These are phyloP conservation scores for Metaphire vulgaris DNA, from an alignment of 1,140 invertebrate species.

Conservation along the genomic window DNA sequence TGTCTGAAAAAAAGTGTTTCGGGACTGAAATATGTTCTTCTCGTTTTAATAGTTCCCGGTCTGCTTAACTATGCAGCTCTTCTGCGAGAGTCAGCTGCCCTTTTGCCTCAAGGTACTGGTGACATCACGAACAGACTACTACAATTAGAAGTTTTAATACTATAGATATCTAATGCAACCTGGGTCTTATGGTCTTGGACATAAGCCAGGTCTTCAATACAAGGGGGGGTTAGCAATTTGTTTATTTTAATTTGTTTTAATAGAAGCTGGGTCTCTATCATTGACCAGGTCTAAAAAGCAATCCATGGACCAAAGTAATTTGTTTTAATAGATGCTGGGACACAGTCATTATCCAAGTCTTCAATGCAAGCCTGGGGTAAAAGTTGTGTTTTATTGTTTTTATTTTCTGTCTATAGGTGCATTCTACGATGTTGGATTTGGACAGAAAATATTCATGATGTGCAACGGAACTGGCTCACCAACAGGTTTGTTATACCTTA, in stretches of 20 bases:
- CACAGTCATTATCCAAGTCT: no score
- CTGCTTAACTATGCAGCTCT: slow-evolving; percentile 45
- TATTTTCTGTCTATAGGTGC: slow-evolving; percentile 33
- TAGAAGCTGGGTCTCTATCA: background rate
- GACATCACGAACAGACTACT: background rate
- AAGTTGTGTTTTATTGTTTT: background rate
- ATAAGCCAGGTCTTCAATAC: background rate
- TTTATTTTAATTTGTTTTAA: background rate
- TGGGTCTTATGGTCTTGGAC: background rate
- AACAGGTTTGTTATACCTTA: slow-evolving; percentile 35
- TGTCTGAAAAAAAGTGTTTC: slow-evolving; percentile 12
- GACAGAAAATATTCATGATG: slow-evolving; percentile 42
- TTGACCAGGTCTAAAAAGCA: background rate
- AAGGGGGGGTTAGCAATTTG: background rate
- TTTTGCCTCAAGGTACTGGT: slow-evolving; percentile 37
- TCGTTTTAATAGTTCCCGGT: slow-evolving; percentile 39
- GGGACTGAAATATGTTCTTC: slow-evolving; percentile 15
- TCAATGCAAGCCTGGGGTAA: no score
- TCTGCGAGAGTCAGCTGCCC: slow-evolving; percentile 35
- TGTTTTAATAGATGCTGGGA: no score
- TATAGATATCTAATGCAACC: background rate
- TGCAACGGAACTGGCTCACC: slow-evolving; percentile 44
- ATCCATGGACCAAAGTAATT: background rate
- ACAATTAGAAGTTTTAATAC: background rate
- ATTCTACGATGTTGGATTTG: slow-evolving; percentile 46